These are phyloP conservation scores for Eupelmus urozonus DNA, from an alignment of 2,888 invertebrate species.

Conservation along the genomic window DNA sequence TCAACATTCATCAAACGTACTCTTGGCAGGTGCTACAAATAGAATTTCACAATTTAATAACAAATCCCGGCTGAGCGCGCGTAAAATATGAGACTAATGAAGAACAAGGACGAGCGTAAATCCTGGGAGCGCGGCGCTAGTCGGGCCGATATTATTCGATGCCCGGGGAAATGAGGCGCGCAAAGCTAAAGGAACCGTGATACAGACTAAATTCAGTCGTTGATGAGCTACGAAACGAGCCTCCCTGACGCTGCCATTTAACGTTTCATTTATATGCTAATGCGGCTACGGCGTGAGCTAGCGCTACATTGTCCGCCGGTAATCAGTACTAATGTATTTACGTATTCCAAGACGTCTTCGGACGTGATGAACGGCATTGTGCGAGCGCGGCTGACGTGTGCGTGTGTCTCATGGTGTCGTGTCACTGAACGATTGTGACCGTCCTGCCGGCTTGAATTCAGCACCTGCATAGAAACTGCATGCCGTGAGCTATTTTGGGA, in stretches of 20 bases:
- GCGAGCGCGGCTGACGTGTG: not conserved
- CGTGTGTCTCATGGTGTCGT: not conserved
- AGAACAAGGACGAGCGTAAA: not conserved
- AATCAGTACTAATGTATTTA: conserved; percentile 53
- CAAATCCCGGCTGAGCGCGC: no score
- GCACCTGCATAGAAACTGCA: not conserved
- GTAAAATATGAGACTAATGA: conserved; percentile 19
- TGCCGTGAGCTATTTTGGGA: not conserved
- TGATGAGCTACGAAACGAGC: conserved; percentile 33
- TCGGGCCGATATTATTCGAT: conserved; percentile 21
- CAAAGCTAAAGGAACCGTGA: not conserved
- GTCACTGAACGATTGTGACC: conserved; percentile 28
- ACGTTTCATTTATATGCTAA: conserved; percentile 62
- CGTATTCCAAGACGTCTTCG: conserved; percentile 52
- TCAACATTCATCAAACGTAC: no score
- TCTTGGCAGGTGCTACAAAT: no score
- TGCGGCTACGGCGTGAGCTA: not conserved
- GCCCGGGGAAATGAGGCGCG: not conserved
- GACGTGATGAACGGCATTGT: conserved; percentile 47
- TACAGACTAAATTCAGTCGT: conserved; percentile 10
- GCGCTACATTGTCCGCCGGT: conserved; percentile 41
- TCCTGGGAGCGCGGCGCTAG: not conserved
- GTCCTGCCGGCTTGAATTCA: not conserved
- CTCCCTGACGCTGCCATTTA: conserved; percentile 35
- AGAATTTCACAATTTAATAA: no score